Conservation (phyloP, 2,113 vertebrate genomes). For the Hemicordylus capensis region DNA sequence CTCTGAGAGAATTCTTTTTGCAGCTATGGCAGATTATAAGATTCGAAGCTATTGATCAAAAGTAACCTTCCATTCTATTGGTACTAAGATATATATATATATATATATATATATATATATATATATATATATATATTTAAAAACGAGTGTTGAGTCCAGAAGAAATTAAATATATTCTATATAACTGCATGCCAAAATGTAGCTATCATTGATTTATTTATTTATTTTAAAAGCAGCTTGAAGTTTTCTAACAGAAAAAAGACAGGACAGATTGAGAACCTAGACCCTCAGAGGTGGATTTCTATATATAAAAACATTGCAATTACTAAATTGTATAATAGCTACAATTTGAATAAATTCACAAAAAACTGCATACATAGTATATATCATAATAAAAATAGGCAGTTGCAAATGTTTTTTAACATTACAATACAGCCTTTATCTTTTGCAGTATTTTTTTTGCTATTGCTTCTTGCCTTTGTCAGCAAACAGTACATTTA, state of each 20-base stretch:
- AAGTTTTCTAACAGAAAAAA: not conserved
- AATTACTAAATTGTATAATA: not conserved
- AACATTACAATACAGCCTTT: conserved; percentile 23
- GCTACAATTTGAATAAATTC: not conserved
- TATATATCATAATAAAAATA: conserved; percentile 11
- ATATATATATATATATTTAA: too few relatives aligned
- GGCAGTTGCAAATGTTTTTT: not conserved
- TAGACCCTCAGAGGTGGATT: too few relatives aligned
- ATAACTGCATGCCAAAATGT: not conserved
- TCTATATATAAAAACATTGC: not conserved
- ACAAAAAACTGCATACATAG: not conserved
- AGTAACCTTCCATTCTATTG: too few relatives aligned
- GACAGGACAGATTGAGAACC: not conserved
- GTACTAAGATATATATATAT: too few relatives aligned
- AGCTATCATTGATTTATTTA: too few relatives aligned
- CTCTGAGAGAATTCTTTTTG: too few relatives aligned
- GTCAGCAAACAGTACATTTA: conserved; percentile 44
- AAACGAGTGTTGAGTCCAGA: too few relatives aligned
- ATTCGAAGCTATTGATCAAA: too few relatives aligned
- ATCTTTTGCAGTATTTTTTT: conserved; percentile 1
- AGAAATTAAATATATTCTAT: too few relatives aligned
- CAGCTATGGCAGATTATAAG: too few relatives aligned
- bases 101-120: too few relatives aligned
- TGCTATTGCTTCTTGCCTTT: not conserved
- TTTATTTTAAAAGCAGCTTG: too few relatives aligned